Evolutionary conservation across 2,888 invertebrate species (phyloP), one percentile per base, ranked within the genome.

Genomic region (Plebejus argus): DNA sequence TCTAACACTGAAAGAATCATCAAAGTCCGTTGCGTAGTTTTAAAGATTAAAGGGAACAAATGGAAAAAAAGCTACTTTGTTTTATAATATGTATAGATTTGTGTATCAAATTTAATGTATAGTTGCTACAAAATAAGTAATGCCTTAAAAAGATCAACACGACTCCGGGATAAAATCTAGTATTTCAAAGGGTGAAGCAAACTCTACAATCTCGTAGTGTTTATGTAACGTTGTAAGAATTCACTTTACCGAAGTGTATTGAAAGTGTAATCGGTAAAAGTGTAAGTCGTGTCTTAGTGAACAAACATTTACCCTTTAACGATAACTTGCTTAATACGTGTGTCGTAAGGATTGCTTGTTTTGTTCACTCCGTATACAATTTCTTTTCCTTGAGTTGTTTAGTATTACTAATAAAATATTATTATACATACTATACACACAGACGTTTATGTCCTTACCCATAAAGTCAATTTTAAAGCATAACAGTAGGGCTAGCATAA

Each of bases 291-390:
- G 84, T 77, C 77, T 53, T 39, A 77, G 82, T 83, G 83, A 83
- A 81, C 83, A 84, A 83, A 84, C 82, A 83, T 83, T 83, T 81
- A 83, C 82, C 82, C 82, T 82, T 81, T 81, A 77, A 56, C 39
- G 58, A 71, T 28, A 77, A 72, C 72, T 77, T 77, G 77, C 77
- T 71, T 58, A 77, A 77, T 71, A 53, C 53, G 70, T 71, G 76
- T 77, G 49, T 77, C 70, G 77, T 71, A 71, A 56, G 70, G 71
- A 71, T 56, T 76, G 76, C 76, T 76, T 61, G 45, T 45, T 66
- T 76, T 66, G 66, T 39, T 45, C 7, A 12, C 39, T 23, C 45
- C 7, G 56, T 23, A 45, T 18, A 66, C 66, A 66, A 66, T 66
- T 66, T 66, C 66, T 66, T 66, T 66, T 66, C 28, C 66, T 66